Percentiles rank a stretch among this genome's conserved stretches.
phyloP scores from a whole-genome alignment of 2,888 invertebrate genomes.

The Aspidapion aeneum region DNA sequence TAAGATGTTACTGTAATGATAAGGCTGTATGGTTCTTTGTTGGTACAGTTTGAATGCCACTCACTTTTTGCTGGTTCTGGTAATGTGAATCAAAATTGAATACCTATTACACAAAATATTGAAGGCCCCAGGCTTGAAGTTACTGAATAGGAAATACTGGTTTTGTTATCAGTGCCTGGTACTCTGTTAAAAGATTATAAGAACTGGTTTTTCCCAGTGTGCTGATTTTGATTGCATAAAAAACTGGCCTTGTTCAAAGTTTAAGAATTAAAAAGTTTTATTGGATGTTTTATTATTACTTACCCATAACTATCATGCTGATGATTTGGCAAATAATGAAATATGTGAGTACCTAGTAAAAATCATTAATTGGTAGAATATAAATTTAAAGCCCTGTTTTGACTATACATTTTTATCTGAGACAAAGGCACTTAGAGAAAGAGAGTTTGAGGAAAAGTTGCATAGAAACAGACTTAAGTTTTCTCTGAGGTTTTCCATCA shows the following conservation, averaged over 20 bases:
- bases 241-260: not conserved
- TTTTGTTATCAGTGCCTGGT: constrained; percentile 26
- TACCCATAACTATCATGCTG: too few species aligned
- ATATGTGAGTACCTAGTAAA: too few species aligned
- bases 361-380: too few species aligned
- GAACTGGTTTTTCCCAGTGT: not conserved
- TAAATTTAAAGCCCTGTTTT: too few species aligned
- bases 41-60: constrained; percentile 20
- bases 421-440: too few species aligned
- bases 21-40: constrained; percentile 32
- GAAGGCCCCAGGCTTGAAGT: constrained; percentile 14
- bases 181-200: not conserved
- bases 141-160: constrained; percentile 23
- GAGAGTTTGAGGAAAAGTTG: too few species aligned
- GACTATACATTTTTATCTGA: too few species aligned
- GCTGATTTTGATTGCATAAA: not conserved
- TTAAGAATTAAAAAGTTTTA: not conserved
- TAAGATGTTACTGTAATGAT: constrained; percentile 43
- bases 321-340: too few species aligned
- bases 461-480: too few species aligned
- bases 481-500: too few species aligned
- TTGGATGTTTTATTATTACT: too few species aligned
- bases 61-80: constrained; percentile 12
- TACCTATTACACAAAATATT: not conserved
- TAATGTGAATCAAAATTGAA: not conserved